These are phyloP conservation scores for Trissolcus brochymenae DNA, from an alignment of 2,888 invertebrate genomes.

Conservation along the genomic window DNA sequence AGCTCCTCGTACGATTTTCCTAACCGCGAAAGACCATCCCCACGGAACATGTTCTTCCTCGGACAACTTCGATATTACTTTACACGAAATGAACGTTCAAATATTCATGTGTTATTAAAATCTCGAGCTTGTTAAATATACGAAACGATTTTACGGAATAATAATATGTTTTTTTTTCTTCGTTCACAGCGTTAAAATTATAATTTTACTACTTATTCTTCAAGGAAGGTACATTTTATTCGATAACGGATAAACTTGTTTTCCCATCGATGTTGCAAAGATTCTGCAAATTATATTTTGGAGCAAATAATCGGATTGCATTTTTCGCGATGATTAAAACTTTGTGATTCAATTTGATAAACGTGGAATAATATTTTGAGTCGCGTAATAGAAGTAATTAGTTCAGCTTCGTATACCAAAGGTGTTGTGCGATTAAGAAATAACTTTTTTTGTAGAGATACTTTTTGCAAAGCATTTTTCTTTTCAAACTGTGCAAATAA, in stretches of 20 bases:
- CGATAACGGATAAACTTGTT: background rate
- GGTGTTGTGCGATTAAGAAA: too few relatives aligned
- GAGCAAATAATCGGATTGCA: too few relatives aligned
- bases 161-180: constrained; percentile 1
- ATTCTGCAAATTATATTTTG: too few relatives aligned
- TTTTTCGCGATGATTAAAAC: too few relatives aligned
- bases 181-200: background rate
- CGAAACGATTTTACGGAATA: constrained; percentile 32
- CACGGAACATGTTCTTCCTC: constrained; percentile 47
- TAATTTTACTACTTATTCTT: too few relatives aligned
- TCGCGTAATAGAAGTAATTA: constrained; percentile 24
- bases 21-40: constrained; percentile 55
- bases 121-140: constrained; percentile 42
- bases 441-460: too few relatives aligned
- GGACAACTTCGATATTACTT: constrained; percentile 57
- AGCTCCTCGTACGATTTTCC: constrained; percentile 55
- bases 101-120: constrained; percentile 56
- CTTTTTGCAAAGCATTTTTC: too few relatives aligned
- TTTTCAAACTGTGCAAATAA: too few relatives aligned
- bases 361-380: constrained; percentile 11
- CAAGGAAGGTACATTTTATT: too few relatives aligned
- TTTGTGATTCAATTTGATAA: too few relatives aligned
- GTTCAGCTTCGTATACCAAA: too few relatives aligned
- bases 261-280: too few relatives aligned
- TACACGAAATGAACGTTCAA: constrained; percentile 51